Conservation (phyloP, 2,113 vertebrate genomes). For the Todiramphus saurophagus region DNA sequence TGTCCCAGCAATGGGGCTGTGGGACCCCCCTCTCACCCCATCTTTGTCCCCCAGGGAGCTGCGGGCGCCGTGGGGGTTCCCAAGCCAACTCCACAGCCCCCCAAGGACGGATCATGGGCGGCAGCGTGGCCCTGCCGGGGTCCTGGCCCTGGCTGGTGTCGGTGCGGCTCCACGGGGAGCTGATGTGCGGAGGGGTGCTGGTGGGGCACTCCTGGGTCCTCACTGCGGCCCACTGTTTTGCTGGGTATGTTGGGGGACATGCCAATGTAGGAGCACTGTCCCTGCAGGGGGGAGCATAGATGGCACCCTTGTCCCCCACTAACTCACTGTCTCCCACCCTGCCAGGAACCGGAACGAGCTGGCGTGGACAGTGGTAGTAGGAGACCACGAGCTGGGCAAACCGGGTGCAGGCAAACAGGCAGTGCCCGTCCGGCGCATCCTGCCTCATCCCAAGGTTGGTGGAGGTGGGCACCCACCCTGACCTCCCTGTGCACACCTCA, state of each 20-base stretch:
- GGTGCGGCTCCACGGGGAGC: slow-evolving; percentile 84
- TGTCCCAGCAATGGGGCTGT: not conserved
- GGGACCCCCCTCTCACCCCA: not conserved
- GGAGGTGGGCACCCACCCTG: too few relatives aligned
- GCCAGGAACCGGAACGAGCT: slow-evolving; percentile 84
- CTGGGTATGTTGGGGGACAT: slow-evolving; percentile 72
- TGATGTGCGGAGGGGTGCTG: slow-evolving; percentile 93
- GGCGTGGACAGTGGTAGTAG: slow-evolving; percentile 88
- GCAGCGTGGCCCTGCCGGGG: slow-evolving; percentile 79
- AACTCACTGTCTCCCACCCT: not conserved
- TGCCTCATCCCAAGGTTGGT: slow-evolving; percentile 90
- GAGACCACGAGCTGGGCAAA: slow-evolving; percentile 84
- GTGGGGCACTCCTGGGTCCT: slow-evolving; percentile 90
- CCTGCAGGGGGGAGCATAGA: not conserved
- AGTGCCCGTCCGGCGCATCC: slow-evolving; percentile 87
- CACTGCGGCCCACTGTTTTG: slow-evolving; percentile 94
- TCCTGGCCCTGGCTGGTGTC: slow-evolving; percentile 96
- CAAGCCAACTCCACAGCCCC: not conserved
- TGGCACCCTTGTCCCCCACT: not conserved
- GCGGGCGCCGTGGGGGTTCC: not conserved
- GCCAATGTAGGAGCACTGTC: fast-evolving
- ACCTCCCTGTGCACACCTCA: not conserved
- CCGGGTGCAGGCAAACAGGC: slow-evolving; percentile 75
- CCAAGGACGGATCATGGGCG: slow-evolving; percentile 77
- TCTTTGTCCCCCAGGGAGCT: not conserved